A percentile compares a stretch with the other conserved stretches of the same genome.
These are phyloP conservation scores for Anoplius nigerrimus DNA, from an alignment of 2,888 invertebrate species.

Conservation along the genomic window DNA sequence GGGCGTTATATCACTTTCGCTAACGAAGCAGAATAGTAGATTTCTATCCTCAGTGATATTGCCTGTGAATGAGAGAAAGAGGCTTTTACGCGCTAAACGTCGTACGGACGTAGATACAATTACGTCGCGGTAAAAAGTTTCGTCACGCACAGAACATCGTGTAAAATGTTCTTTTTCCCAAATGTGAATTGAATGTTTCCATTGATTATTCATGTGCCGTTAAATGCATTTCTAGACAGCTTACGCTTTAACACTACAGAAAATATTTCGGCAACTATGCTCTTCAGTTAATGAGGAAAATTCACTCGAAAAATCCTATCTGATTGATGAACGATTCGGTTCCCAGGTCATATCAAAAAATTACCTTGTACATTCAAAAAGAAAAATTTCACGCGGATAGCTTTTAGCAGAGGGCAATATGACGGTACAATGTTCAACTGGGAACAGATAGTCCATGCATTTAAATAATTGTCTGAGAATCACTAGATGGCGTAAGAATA, in stretches of 20 bases:
- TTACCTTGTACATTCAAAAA: too few species aligned
- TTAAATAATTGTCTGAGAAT: conserved; percentile 33
- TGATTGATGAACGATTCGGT: too few species aligned
- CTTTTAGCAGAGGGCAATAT: conserved; percentile 2
- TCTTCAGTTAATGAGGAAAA: too few species aligned
- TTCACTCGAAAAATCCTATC: too few species aligned
- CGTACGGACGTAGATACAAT: background rate
- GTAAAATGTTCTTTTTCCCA: conserved; percentile 19
- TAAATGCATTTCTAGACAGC: too few species aligned
- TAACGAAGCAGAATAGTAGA: conserved; percentile 56
- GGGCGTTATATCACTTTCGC: conserved; percentile 59
- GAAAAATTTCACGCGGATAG: too few species aligned
- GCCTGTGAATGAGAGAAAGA: conserved; percentile 19
- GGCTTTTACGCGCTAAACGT: conserved; percentile 13
- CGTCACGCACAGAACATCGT: conserved; percentile 1
- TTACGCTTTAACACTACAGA: too few species aligned
- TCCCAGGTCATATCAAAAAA: too few species aligned
- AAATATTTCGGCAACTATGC: too few species aligned
- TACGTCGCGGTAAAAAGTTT: background rate
- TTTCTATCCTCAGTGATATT: conserved; percentile 44
- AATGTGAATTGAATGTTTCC: too few species aligned
- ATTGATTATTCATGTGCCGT: too few species aligned
- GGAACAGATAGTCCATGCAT: conserved; percentile 16
- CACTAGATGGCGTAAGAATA: conserved; percentile 20
- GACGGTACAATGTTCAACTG: background rate